Percentiles rank a stretch among this genome's conserved stretches.
Evolutionary conservation across 2,797 vertebrate species (phyloP).

Genomic region (Lagocephalus sceleratus): DNA sequence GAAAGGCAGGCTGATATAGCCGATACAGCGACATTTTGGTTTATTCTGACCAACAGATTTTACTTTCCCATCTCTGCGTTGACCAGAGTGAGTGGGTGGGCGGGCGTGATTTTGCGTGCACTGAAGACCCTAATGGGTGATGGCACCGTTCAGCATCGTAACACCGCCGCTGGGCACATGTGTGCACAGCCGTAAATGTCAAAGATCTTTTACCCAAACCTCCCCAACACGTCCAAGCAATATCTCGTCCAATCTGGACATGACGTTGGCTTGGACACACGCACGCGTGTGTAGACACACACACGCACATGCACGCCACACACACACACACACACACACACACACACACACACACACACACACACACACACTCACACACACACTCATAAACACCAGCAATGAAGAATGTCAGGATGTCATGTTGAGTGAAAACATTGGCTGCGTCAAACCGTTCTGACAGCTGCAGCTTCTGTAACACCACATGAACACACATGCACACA

Average conservation of each 20-base stretch:
- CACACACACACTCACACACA: slow-evolving; percentile 3
- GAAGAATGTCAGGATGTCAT: slow-evolving; percentile 50
- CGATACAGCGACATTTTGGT: slow-evolving; percentile 1
- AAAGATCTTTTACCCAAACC: slow-evolving; percentile 76
- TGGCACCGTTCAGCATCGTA: slow-evolving; percentile 17
- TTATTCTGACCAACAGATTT: neutral
- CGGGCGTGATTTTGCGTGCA: slow-evolving; percentile 2
- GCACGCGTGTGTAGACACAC: neutral
- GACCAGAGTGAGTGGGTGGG: neutral
- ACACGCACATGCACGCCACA: slow-evolving; percentile 6
- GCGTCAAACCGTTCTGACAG: slow-evolving; percentile 33
- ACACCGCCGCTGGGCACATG: slow-evolving; percentile 18
- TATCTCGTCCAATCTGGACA: neutral
- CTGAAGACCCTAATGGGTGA: slow-evolving; percentile 34
- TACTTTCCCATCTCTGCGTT: neutral
- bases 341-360: slow-evolving; percentile 12
- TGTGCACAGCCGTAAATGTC: slow-evolving; percentile 49
- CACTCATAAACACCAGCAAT: slow-evolving; percentile 31
- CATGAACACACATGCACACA: slow-evolving; percentile 13
- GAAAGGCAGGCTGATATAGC: slow-evolving; percentile 45
- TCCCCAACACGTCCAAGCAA: slow-evolving; percentile 3
- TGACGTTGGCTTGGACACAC: no score
- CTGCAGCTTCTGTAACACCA: slow-evolving; percentile 19
- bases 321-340: slow-evolving; percentile 6
- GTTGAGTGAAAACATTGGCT: slow-evolving; percentile 38